Base-by-base conservation (phyloP, 1,140 invertebrate genomes). In the Oncopodura yosiiana region DNA sequence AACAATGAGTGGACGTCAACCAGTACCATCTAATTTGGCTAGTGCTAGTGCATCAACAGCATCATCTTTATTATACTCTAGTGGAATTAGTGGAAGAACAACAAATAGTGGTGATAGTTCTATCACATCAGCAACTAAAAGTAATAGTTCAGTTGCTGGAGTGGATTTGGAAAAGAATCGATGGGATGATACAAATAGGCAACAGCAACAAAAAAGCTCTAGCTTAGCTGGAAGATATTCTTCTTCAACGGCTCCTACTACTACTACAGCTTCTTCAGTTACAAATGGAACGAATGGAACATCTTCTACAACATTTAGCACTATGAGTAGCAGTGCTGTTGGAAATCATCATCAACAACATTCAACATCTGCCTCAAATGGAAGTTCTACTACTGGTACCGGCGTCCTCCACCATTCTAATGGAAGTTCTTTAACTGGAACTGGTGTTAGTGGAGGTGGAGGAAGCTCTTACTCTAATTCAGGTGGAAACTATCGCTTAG, bases 401-500 rank as follows among this genome's bases (percentile, higher is more conserved):
- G 54, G 54, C 2, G 16, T 24, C 18, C 48, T 42, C 44, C 37
- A 9, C 1, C 56, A 63, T 43, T 34, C 61, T 29, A 63, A 63
- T 38, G 61, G 61, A 18, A 60, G 51, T 29, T 60, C 61, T 18
- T 51, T 63, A 19, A 60, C 57, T 1, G 60, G 60, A n/a, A 59
- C 56, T 9, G 57, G 56, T 41, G 49, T 37, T 1, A 5, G 6
- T 6, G 43, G 42, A 2, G 27, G 24, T 8, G 49, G 26, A 1
- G 41, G 18, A 8, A 19, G 27, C 2, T 50, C 50, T 21, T 60
- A 57, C 39, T 55, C 50, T 55, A 48, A 29, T 27, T 39, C 41
- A 24, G 43, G 36, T n/a, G 55, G 54, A 9, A 63, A 63, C 43
- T 63, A 63, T 32, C 61, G 61, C 39, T 53, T 70, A 42, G 80